phyloP scores from a whole-genome alignment of 2,797 vertebrate species.

The Picus viridis region DNA sequence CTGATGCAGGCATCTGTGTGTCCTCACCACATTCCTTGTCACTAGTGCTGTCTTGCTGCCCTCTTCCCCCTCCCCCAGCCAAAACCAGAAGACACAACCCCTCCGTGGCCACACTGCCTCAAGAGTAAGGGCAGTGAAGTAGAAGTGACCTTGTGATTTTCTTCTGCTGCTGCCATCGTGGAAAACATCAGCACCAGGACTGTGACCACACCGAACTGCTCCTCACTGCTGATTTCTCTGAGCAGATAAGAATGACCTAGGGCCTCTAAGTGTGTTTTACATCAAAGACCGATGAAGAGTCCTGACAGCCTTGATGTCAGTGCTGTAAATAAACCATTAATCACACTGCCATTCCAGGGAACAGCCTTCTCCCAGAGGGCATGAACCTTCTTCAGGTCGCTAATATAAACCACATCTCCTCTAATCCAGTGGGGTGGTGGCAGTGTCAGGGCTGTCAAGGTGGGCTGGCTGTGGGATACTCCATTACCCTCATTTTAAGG shows the following conservation, averaged over 20 bases:
- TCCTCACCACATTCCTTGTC: not conserved
- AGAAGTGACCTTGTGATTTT: conserved; percentile 22
- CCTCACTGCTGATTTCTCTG: conserved; percentile 72
- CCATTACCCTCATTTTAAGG: conserved; percentile 68
- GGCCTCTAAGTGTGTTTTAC: conserved; percentile 84
- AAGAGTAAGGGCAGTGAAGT: conserved; percentile 16
- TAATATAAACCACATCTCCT: conserved; percentile 85
- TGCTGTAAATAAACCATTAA: conserved; percentile 88
- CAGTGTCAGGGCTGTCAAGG: conserved; percentile 60
- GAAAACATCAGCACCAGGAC: conserved; percentile 8
- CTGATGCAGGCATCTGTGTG: not conserved
- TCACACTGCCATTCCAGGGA: conserved; percentile 80
- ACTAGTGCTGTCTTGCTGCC: not conserved
- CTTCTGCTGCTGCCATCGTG: not conserved
- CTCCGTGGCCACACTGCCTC: conserved; percentile 8
- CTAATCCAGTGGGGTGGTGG: conserved; percentile 47
- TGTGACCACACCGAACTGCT: conserved; percentile 15
- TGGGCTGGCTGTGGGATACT: conserved; percentile 57
- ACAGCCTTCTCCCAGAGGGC: conserved; percentile 80
- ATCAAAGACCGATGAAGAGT: conserved; percentile 83
- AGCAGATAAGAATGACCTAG: conserved; percentile 78
- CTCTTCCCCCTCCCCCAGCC: not conserved
- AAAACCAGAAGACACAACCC: not conserved
- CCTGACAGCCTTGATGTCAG: conserved; percentile 83
- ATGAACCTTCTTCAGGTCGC: conserved; percentile 84